Evolutionary conservation across 2,113 vertebrate species (phyloP).

Genomic region (Hippolais icterina): DNA sequence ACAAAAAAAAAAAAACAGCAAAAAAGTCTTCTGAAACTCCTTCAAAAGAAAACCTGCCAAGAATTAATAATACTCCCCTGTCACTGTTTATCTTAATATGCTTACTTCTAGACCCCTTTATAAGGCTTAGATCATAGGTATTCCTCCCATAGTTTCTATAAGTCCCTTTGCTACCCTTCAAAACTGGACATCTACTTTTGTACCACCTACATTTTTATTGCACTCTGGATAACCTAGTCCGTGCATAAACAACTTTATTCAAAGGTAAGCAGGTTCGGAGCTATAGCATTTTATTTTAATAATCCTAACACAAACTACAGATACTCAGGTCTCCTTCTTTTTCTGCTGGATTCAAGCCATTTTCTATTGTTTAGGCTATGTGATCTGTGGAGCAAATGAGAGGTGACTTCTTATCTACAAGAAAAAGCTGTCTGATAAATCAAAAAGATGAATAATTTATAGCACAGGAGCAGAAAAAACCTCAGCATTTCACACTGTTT

Average conservation of each 20-base stretch:
- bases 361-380: conserved; percentile 62
- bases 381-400: conserved; percentile 56
- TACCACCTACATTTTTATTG: not conserved
- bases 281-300: conserved; percentile 10
- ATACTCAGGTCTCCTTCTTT: not conserved
- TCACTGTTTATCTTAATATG: not conserved
- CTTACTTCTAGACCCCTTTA: not conserved
- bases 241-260: conserved; percentile 8
- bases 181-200: not conserved
- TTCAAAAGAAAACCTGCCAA: not conserved
- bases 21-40: not conserved
- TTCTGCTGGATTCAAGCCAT: not conserved
- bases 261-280: not conserved
- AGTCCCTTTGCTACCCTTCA: not conserved
- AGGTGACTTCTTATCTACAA: conserved; percentile 72
- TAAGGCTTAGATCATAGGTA: not conserved
- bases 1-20: not conserved
- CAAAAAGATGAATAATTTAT: conserved; percentile 77
- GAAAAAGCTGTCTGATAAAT: conserved; percentile 72
- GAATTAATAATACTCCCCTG: not conserved
- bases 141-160: not conserved
- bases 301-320: not conserved
- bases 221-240: not conserved
- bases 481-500: conserved; percentile 68
- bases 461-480: conserved; percentile 42